phyloP scores from a whole-genome alignment of 1,140 invertebrate species.

The Pseudachorutes palmiensis region DNA sequence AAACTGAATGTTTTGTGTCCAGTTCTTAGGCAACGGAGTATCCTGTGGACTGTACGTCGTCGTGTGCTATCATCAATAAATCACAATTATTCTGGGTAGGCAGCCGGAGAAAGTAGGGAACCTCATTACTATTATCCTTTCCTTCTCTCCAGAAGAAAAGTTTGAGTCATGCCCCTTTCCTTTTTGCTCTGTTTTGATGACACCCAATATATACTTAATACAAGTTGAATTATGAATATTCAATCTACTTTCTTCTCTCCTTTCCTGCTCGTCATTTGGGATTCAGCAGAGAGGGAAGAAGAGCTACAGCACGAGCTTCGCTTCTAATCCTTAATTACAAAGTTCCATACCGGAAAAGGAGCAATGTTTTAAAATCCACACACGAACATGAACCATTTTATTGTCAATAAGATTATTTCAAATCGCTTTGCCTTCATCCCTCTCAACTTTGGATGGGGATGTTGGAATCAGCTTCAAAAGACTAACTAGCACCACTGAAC shows the following conservation, averaged over 20 bases:
- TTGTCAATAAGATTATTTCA: no score
- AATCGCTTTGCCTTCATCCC: no score
- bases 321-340: no score
- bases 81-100: neutral
- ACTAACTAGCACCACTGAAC: no score
- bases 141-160: neutral
- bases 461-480: no score
- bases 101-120: neutral
- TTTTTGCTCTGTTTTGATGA: neutral
- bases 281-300: neutral
- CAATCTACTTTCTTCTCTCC: neutral
- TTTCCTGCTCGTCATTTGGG: neutral
- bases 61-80: neutral
- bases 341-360: no score
- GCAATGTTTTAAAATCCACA: no score
- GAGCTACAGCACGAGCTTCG: no score
- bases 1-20: constrained; percentile 10
- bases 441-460: no score
- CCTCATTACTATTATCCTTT: neutral
- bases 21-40: constrained; percentile 1
- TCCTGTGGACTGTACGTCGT: neutral
- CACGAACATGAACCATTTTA: no score
- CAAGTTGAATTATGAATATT: constrained; percentile 3
- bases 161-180: neutral
- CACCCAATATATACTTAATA: no score